Evolutionary conservation across 2,888 invertebrate species (phyloP).

Genomic region (Neoaliturus tenellus): DNA sequence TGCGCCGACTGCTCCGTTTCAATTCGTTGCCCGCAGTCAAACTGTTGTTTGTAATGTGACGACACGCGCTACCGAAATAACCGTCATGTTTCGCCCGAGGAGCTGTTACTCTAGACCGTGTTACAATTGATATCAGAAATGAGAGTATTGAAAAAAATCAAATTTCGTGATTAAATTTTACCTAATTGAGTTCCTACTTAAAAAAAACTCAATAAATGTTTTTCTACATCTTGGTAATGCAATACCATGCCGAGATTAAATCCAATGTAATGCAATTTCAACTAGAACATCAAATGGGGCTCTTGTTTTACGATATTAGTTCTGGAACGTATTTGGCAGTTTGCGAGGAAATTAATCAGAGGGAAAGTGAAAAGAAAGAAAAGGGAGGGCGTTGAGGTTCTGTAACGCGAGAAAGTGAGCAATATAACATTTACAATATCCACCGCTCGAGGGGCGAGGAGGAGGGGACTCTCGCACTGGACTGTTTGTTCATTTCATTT

Average conservation of each 20-base stretch:
- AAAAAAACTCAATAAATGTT: not conserved
- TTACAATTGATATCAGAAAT: no score
- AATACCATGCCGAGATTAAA: not conserved
- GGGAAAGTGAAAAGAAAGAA: not conserved
- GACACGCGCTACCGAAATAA: not conserved
- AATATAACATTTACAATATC: constrained; percentile 18
- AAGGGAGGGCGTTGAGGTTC: not conserved
- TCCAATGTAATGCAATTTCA: not conserved
- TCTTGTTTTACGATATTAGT: constrained; percentile 12
- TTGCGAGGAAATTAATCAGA: constrained; percentile 9
- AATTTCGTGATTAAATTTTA: no score
- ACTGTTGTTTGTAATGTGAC: not conserved
- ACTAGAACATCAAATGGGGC: not conserved
- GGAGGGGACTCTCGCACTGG: not conserved
- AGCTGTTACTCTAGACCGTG: no score
- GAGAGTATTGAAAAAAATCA: no score
- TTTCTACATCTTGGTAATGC: no score
- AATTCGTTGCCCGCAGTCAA: constrained; percentile 14
- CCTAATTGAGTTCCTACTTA: no score
- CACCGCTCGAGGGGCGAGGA: not conserved
- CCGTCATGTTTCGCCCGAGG: no score
- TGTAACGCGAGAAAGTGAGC: not conserved
- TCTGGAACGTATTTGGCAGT: constrained; percentile 15
- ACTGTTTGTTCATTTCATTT: constrained; percentile 29
- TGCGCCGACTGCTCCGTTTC: not conserved